Conservation (phyloP, 2,113 vertebrate genomes). For the Hippolais icterina region DNA sequence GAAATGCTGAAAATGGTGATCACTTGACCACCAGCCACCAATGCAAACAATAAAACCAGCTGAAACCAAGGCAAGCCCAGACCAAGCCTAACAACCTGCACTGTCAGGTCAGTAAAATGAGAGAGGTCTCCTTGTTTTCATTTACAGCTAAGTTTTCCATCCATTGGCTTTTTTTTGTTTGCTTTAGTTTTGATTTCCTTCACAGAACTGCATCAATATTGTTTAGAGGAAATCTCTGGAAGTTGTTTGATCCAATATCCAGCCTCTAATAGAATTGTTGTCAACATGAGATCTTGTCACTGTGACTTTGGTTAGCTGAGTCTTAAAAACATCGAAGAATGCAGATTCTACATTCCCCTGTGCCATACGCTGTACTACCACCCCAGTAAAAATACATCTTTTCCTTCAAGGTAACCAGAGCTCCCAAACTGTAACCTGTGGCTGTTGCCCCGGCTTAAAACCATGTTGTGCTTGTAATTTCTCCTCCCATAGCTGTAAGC, state of each 20-base stretch:
- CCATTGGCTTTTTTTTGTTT: rapidly evolving
- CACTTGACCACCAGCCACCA: neutral
- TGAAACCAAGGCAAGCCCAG: neutral
- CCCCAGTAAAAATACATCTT: neutral
- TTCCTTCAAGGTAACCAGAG: neutral
- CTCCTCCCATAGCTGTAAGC: neutral
- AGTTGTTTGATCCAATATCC: neutral
- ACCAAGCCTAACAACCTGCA: neutral
- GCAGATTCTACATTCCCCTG: neutral
- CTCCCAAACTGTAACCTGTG: neutral
- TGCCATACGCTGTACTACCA: too few relatives aligned
- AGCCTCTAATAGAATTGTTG: neutral
- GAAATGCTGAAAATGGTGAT: neutral
- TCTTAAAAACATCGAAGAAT: neutral
- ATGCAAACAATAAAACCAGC: neutral
- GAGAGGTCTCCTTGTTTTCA: neutral
- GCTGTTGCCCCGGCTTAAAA: neutral
- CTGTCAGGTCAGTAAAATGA: neutral
- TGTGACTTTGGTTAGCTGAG: neutral
- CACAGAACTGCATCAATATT: neutral
- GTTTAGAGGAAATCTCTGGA: neutral
- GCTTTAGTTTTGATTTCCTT: neutral
- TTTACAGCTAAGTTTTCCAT: neutral
- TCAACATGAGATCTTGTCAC: neutral
- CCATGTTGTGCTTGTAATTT: neutral